Conservation (phyloP, 2,888 invertebrate genomes). For the Aleiodes alternator region DNA sequence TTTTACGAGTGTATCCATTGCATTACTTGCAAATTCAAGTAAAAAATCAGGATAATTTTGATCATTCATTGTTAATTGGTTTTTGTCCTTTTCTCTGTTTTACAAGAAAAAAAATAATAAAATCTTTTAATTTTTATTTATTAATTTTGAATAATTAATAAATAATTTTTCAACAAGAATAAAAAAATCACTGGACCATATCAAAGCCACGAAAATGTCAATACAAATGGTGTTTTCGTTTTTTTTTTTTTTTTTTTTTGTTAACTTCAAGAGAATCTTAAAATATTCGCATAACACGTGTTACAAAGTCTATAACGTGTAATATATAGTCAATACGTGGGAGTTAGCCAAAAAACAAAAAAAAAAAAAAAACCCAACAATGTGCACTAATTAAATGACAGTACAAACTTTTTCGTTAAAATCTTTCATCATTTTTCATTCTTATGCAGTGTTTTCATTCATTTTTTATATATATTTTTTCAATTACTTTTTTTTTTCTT, state of each 20-base stretch:
- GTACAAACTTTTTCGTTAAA: too few relatives aligned
- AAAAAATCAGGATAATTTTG: slow-evolving; percentile 65
- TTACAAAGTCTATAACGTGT: not conserved
- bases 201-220: slow-evolving; percentile 9
- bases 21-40: slow-evolving; percentile 59
- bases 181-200: not conserved
- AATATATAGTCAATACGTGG: slow-evolving; percentile 10
- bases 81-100: not conserved
- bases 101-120: not conserved
- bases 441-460: not conserved
- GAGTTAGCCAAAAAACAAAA: not conserved
- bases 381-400: not conserved
- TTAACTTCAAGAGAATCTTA: slow-evolving; percentile 9
- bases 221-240: not conserved
- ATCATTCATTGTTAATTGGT: slow-evolving; percentile 65
- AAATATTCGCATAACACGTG: slow-evolving; percentile 23
- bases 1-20: slow-evolving; percentile 66
- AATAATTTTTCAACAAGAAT: not conserved
- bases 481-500: not conserved
- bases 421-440: too few relatives aligned
- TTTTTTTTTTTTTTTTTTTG: not conserved
- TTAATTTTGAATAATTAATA: not conserved
- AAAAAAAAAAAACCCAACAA: not conserved
- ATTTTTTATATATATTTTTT: not conserved
- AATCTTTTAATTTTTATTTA: not conserved